phyloP scores from a whole-genome alignment of 2,797 vertebrate genomes.

The Capromys pilorides region DNA sequence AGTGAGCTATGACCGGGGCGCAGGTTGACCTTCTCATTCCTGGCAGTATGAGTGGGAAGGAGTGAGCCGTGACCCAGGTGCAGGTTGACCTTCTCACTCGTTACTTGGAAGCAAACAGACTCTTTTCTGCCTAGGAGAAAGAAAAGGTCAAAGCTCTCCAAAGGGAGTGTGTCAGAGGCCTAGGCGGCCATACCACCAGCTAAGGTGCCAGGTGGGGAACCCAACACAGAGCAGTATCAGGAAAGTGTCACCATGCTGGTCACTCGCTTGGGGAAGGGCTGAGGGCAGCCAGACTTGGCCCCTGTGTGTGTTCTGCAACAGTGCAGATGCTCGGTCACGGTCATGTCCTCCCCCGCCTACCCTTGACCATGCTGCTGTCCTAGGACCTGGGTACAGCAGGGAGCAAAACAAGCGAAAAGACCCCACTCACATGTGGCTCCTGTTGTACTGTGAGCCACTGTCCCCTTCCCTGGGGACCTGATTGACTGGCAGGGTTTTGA shows the following conservation, averaged over 20 bases:
- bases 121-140: background rate
- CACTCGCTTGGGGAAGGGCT: background rate
- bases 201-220: background rate
- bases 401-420: background rate
- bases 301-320: background rate
- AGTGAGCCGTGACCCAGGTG: background rate
- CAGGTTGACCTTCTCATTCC: background rate
- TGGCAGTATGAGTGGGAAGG: background rate
- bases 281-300: background rate
- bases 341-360: background rate
- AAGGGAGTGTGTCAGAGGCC: background rate
- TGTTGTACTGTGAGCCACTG: background rate
- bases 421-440: background rate
- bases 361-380: background rate
- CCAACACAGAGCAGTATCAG: background rate
- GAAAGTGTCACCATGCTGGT: background rate
- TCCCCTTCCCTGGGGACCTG: background rate
- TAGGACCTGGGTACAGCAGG: background rate
- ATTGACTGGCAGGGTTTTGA: background rate
- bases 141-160: slow-evolving; percentile 40
- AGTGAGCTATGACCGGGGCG: background rate
- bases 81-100: background rate
- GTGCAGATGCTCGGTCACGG: background rate
- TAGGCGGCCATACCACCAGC: background rate
- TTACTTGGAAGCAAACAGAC: slow-evolving; percentile 12